Conservation (phyloP, 2,113 vertebrate genomes). For the Eolophus roseicapilla region DNA sequence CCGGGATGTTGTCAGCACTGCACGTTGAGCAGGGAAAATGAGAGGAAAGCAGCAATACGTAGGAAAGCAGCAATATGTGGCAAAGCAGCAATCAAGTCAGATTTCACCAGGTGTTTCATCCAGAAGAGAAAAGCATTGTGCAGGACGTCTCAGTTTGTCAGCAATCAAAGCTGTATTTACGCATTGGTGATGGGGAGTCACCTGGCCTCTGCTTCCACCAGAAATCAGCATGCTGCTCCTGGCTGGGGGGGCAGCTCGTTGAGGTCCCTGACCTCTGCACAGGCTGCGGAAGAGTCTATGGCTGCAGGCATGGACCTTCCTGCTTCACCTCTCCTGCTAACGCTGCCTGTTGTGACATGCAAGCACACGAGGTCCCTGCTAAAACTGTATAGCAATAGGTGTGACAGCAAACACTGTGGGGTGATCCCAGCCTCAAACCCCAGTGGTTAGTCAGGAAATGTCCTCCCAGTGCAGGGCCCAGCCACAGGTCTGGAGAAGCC, state of each 20-base stretch:
- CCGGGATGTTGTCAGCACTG: not conserved
- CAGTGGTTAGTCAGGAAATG: not conserved
- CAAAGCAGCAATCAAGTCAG: not conserved
- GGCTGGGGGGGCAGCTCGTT: fast-evolving
- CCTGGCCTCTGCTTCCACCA: not conserved
- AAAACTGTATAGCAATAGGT: not conserved
- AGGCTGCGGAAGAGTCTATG: not conserved
- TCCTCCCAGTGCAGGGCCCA: not conserved
- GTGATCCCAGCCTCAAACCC: not conserved
- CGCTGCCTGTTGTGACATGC: fast-evolving
- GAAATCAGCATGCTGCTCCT: not conserved
- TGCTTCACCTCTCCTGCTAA: not conserved
- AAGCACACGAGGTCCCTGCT: not conserved
- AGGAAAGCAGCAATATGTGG: not conserved
- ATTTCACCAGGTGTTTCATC: not conserved
- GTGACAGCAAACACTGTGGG: not conserved
- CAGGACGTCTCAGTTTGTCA: not conserved
- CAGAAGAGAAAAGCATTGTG: not conserved
- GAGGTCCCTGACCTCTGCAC: not conserved
- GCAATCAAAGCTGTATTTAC: not conserved
- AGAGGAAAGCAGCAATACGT: fast-evolving
- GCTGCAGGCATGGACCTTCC: not conserved
- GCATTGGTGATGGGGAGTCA: not conserved
- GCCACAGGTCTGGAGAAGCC: not conserved
- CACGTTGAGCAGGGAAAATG: fast-evolving